These are phyloP conservation scores for Andrena cerasifolii DNA, from an alignment of 1,140 invertebrate species.

Conservation along the genomic window DNA sequence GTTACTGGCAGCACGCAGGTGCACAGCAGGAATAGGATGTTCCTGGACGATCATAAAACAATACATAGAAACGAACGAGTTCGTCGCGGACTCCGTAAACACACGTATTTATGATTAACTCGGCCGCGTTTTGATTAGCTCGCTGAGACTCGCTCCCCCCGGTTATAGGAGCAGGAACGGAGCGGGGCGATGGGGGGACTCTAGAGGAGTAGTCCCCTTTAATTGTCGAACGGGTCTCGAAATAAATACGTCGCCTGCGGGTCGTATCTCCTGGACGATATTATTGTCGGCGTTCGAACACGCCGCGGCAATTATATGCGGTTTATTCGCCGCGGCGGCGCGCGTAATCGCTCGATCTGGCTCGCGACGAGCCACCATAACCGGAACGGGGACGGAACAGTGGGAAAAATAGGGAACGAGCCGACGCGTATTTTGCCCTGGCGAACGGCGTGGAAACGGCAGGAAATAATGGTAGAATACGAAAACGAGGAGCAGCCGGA, in stretches of 20 bases:
- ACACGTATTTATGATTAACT: conserved; percentile 47
- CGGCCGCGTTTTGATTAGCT: conserved; percentile 18
- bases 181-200: background rate
- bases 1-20: too few relatives aligned
- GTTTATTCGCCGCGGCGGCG: conserved; percentile 72
- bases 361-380: conserved; percentile 46
- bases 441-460: background rate
- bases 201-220: conserved; percentile 30
- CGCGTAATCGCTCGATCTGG: conserved; percentile 77
- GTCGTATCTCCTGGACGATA: conserved; percentile 60
- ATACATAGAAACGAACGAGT: background rate
- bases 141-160: conserved; percentile 1
- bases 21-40: too few relatives aligned
- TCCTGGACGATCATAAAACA: background rate
- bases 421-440: conserved; percentile 31
- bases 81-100: conserved; percentile 18
- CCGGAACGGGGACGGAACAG: conserved; percentile 21
- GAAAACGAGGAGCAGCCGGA: background rate
- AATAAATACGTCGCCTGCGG: conserved; percentile 53
- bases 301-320: conserved; percentile 76
- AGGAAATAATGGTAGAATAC: background rate
- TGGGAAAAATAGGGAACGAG: conserved; percentile 28
- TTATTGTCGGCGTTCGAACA: conserved; percentile 57
- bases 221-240: conserved; percentile 43
- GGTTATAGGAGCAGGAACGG: conserved; percentile 6